Evolutionary conservation across 2,797 vertebrate genomes (phyloP).

Genomic region (Tauraco hartlaubi): DNA sequence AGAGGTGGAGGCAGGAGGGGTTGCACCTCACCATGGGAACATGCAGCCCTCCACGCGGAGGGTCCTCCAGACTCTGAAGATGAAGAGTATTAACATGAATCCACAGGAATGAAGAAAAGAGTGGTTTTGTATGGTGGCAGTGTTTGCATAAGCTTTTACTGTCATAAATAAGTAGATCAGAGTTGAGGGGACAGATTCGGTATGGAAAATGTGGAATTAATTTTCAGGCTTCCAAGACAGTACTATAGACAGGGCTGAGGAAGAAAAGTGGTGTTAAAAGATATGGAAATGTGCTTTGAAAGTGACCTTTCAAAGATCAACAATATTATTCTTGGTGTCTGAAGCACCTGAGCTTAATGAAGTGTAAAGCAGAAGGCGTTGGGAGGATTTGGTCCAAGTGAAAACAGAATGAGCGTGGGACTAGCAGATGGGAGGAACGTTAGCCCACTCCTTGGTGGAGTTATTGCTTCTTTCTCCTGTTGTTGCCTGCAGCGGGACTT

Average conservation of each 20-base stretch:
- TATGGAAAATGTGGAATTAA: neutral
- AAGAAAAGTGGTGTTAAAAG: neutral
- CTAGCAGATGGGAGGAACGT: constrained; percentile 31
- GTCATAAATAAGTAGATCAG: neutral
- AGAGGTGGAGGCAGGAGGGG: neutral
- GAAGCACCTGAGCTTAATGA: neutral
- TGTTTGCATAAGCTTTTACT: constrained; percentile 13
- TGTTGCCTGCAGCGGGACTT: neutral
- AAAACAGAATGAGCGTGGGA: constrained; percentile 39
- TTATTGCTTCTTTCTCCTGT: neutral
- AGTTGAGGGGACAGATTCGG: neutral
- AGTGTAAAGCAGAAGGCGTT: neutral
- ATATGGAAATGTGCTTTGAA: neutral
- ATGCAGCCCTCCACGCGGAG: neutral
- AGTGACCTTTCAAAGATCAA: constrained; percentile 19
- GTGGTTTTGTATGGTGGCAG: neutral
- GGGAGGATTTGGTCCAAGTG: constrained; percentile 28
- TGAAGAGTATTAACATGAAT: neutral
- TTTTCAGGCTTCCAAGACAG: constrained; percentile 4
- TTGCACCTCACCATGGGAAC: neutral
- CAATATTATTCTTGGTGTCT: neutral
- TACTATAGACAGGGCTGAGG: neutral
- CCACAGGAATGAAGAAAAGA: neutral
- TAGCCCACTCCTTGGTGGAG: neutral
- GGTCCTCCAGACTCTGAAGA: neutral